Evolutionary conservation across 2,797 vertebrate genomes (phyloP).

Genomic region (Etheostoma perlongum): DNA sequence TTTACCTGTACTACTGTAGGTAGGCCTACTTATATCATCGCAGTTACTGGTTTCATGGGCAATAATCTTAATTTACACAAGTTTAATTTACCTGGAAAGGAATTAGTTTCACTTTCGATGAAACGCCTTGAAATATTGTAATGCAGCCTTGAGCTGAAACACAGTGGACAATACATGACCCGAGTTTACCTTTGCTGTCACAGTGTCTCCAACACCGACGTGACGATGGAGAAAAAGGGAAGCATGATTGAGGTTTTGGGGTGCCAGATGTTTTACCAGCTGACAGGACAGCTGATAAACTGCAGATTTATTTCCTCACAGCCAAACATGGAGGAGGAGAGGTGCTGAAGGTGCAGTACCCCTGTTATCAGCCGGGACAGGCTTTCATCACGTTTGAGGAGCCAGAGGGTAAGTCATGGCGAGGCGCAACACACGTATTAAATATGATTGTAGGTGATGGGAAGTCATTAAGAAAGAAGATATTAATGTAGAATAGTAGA

Average conservation of each 20-base stretch:
- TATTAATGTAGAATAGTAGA: no score
- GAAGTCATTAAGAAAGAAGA: neutral
- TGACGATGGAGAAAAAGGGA: constrained; percentile 25
- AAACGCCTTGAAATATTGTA: neutral
- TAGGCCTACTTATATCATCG: no score
- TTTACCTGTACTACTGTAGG: neutral
- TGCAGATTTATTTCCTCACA: constrained; percentile 72
- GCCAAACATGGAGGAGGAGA: constrained; percentile 65
- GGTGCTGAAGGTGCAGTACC: constrained; percentile 61
- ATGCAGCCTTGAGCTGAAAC: fast-evolving
- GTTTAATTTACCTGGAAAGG: fast-evolving
- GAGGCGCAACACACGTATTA: neutral
- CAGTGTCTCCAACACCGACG: neutral
- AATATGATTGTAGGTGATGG: no score
- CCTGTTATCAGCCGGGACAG: constrained; percentile 37
- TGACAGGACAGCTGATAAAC: constrained; percentile 53
- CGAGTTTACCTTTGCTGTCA: neutral
- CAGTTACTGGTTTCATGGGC: fast-evolving
- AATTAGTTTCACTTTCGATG: constrained; percentile 22
- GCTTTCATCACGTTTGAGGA: constrained; percentile 62
- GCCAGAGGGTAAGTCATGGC: constrained; percentile 49
- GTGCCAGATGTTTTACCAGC: constrained; percentile 24
- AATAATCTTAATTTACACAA: neutral
- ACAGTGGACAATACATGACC: no score
- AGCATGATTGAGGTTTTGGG: constrained; percentile 43